These are phyloP conservation scores for Myotis brandtii DNA, from an alignment of 2,113 vertebrate genomes.

Conservation along the genomic window DNA sequence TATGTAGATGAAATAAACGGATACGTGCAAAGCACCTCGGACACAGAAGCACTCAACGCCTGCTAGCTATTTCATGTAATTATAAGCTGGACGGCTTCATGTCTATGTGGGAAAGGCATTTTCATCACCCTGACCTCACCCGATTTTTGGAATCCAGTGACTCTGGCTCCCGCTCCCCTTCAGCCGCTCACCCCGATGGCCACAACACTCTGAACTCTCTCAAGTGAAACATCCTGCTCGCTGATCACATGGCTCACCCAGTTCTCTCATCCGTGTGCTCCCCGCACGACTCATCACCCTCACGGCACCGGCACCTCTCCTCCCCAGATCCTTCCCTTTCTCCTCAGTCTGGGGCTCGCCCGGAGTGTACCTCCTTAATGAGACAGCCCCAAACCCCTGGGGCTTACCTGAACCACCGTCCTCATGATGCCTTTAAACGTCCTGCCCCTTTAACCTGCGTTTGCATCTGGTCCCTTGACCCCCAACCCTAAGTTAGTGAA, in stretches of 20 bases:
- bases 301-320: fast-evolving
- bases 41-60: neutral
- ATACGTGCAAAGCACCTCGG: neutral
- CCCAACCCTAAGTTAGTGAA: neutral
- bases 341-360: neutral
- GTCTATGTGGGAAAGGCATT: neutral
- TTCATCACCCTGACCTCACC: neutral
- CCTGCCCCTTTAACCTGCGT: neutral
- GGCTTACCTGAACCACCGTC: neutral
- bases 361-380: neutral
- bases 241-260: neutral
- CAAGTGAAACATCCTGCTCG: neutral
- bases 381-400: neutral
- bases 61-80: neutral
- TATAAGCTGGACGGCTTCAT: neutral
- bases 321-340: too few species aligned
- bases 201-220: neutral
- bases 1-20: neutral
- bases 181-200: neutral
- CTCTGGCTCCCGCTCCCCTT: neutral
- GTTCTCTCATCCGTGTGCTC: too few species aligned
- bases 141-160: neutral
- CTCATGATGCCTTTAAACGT: neutral
- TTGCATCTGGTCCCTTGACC: neutral
- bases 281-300: neutral